phyloP scores from a whole-genome alignment of 2,888 invertebrate genomes.

The Calliscelio sp. region DNA sequence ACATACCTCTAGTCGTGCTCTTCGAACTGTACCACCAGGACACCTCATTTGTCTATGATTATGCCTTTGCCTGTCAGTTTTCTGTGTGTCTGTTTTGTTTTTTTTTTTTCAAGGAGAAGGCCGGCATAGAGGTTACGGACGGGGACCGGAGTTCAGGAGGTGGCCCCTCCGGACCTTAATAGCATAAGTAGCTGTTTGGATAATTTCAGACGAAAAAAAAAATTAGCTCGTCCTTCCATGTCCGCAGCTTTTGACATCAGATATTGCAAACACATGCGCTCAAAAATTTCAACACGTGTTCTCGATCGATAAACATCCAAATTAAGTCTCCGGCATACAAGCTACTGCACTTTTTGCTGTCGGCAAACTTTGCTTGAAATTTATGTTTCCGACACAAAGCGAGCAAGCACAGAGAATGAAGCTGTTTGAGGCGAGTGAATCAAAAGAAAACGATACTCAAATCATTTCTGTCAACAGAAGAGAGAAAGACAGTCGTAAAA shows the following conservation, averaged over 20 bases:
- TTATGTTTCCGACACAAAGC: slow-evolving; percentile 35
- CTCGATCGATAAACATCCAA: slow-evolving; percentile 61
- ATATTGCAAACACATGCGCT: slow-evolving; percentile 54
- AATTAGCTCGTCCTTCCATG: slow-evolving; percentile 31
- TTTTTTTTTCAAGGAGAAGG: too few species aligned
- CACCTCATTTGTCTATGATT: too few species aligned
- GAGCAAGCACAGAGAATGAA: too few species aligned
- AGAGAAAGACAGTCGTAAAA: too few species aligned
- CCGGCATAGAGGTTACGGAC: too few species aligned
- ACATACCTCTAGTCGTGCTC: too few species aligned
- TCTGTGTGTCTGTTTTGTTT: too few species aligned
- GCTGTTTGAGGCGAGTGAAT: slow-evolving; percentile 51
- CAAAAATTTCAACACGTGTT: slow-evolving; percentile 50
- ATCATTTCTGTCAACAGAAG: slow-evolving; percentile 46
- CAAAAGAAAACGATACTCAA: slow-evolving; percentile 34
- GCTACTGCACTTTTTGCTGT: slow-evolving; percentile 26
- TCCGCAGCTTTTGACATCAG: slow-evolving; percentile 50
- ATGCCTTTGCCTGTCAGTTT: too few species aligned
- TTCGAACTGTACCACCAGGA: too few species aligned
- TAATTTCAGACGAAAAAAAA: slow-evolving; percentile 12
- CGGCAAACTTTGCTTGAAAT: slow-evolving; percentile 27
- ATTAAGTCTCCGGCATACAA: slow-evolving; percentile 49
- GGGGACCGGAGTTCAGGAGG: too few species aligned
- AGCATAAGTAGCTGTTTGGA: slow-evolving; percentile 35
- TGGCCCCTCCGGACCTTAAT: too few species aligned